Evolutionary conservation across 2,888 invertebrate species (phyloP).

Genomic region (Tromatobia lineatoria): DNA sequence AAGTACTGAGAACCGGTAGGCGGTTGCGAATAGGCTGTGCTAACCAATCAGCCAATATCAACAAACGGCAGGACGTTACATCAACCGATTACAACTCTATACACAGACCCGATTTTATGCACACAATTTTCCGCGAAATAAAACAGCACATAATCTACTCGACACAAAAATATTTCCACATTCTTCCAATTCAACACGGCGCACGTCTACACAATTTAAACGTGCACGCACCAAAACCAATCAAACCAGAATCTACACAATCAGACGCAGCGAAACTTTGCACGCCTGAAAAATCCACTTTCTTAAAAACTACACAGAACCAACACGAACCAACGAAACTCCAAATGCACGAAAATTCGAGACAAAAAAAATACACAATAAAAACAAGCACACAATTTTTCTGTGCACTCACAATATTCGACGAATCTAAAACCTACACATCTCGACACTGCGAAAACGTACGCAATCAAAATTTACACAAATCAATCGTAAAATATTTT

Average conservation of each 20-base stretch:
- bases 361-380: not conserved
- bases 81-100: not conserved
- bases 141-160: not conserved
- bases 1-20: not conserved
- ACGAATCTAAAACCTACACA: not conserved
- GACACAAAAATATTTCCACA: not conserved
- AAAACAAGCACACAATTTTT: not conserved
- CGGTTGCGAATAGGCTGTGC: not conserved
- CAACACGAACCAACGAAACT: not conserved
- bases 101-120: constrained; percentile 14
- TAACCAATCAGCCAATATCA: not conserved
- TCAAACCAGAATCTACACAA: too few species aligned
- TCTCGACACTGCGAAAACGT: not conserved
- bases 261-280: not conserved
- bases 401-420: not conserved
- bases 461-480: not conserved
- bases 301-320: not conserved
- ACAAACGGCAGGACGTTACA: not conserved
- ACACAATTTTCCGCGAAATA: not conserved
- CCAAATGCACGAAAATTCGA: not conserved
- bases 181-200: not conserved
- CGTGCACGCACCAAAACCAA: not conserved
- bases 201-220: not conserved
- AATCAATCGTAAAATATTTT: not conserved
- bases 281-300: not conserved